Evolutionary conservation across 1,140 invertebrate species (phyloP), one percentile per base, ranked within the genome.

Genomic region (Pissodes strobi): DNA sequence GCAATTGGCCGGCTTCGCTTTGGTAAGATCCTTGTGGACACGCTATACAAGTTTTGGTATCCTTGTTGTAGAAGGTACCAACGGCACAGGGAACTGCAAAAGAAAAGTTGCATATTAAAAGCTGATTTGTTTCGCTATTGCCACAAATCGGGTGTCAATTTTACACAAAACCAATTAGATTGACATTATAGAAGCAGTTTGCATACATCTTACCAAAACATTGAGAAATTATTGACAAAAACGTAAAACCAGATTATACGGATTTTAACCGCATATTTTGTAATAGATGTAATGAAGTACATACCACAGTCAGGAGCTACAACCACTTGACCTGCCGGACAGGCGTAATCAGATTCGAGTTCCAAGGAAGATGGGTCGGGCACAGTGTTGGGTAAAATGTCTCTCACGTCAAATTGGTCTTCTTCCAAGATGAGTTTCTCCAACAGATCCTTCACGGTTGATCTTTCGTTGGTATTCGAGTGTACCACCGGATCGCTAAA

Each of bases 21-120:
- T 99, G 96, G 78, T 97, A 99, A 0, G 88, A 91, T 52, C 96
- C 96, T 38, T 90, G 79, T 0, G 92, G 88, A 76, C 97, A 99
- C 2, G 88, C 86, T 12, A 88, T 78, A 74, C 97, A 99, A 17
- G 84, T 86, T 69, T 88, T 86, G 19, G 85, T 89, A 5, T 85
- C 83, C 25, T 83, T 82, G 68, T 95, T 86, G 75, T 91, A 95
- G 81, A 85, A 97, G 1, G 92, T 94, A 49, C 97, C 97, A 66
- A 95, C 86, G 27, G 95, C 89, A 78, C 97, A 99, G 19, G 95
- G 91, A 19, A 99, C 96, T 93, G 78, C 82, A 82, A 69, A n/a
- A n/a, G n/a, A n/a, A n/a, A n/a, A n/a, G n/a, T n/a, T n/a, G n/a
- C n/a, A n/a, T n/a, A n/a, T n/a, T n/a, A n/a, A n/a, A n/a, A n/a